Conservation (phyloP, 1,140 invertebrate species). For the Penaeus vannamei region DNA sequence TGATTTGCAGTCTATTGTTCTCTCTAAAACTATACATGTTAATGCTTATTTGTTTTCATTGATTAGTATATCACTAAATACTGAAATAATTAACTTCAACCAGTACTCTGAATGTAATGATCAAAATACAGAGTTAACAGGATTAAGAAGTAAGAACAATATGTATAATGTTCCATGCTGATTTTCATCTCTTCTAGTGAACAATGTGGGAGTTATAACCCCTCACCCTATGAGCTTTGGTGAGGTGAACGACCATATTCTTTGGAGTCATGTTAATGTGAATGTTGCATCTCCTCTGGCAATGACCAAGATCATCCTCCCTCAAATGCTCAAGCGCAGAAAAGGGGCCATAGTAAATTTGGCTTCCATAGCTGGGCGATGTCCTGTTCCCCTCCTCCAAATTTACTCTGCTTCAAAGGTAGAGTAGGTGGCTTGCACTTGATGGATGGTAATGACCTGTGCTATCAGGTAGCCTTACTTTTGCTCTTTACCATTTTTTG, state of each 20-base stretch:
- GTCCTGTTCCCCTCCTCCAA: conserved; percentile 74
- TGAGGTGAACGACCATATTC: conserved; percentile 71
- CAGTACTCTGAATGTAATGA: too few species aligned
- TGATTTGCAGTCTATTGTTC: too few species aligned
- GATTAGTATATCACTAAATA: too few species aligned
- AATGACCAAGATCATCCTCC: conserved; percentile 74
- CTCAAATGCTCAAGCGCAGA: conserved; percentile 72
- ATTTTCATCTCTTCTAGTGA: conserved; percentile 70
- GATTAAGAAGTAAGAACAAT: too few species aligned
- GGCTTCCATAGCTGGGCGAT: conserved; percentile 72
- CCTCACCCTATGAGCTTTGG: conserved; percentile 72
- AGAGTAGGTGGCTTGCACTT: conserved; percentile 68
- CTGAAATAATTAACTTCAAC: too few species aligned
- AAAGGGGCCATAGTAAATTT: conserved; percentile 74
- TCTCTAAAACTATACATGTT: too few species aligned
- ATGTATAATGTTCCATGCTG: background rate
- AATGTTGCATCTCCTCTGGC: conserved; percentile 74
- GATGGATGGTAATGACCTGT: too few species aligned
- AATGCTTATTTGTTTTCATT: too few species aligned
- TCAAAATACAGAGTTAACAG: too few species aligned
- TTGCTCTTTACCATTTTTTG: too few species aligned
- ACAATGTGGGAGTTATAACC: conserved; percentile 74
- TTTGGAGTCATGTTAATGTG: conserved; percentile 74
- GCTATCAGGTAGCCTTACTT: too few species aligned
- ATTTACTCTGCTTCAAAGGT: conserved; percentile 75